phyloP scores from a whole-genome alignment of 2,888 invertebrate species.

The Andrena hattorfiana region DNA sequence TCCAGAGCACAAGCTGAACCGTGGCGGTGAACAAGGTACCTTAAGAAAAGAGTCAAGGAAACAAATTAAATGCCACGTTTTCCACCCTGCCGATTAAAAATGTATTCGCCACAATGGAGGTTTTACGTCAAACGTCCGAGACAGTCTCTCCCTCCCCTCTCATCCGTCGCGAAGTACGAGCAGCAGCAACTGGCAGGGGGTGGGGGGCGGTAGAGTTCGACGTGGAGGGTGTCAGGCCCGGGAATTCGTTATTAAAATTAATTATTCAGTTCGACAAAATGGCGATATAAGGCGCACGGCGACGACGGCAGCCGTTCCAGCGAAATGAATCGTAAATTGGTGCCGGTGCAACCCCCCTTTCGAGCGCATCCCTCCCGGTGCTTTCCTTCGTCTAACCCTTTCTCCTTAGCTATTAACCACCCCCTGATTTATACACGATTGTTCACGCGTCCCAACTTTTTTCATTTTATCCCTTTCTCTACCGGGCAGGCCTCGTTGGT shows the following conservation, averaged over 20 bases:
- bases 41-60: constrained; percentile 40
- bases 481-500: constrained; percentile 45
- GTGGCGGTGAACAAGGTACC: not conserved
- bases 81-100: constrained; percentile 76
- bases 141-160: constrained; percentile 57
- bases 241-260: constrained; percentile 84
- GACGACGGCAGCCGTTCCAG: constrained; percentile 81
- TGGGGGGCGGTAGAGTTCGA: constrained; percentile 40
- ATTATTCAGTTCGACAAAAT: constrained; percentile 84
- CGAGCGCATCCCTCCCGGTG: constrained; percentile 71
- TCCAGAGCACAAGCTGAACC: too few relatives aligned
- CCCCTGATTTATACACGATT: constrained; percentile 81
- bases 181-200: constrained; percentile 36
- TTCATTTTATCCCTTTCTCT: constrained; percentile 75
- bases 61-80: constrained; percentile 63
- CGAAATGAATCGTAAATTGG: constrained; percentile 84
- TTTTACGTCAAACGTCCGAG: constrained; percentile 79
- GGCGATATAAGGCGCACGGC: constrained; percentile 81
- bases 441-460: constrained; percentile 79
- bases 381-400: constrained; percentile 76
- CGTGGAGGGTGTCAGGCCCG: constrained; percentile 55
- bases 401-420: constrained; percentile 80
- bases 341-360: constrained; percentile 77
- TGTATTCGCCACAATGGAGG: constrained; percentile 78
- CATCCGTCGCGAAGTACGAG: constrained; percentile 42